Percentiles rank a stretch among this genome's conserved stretches.
Evolutionary conservation across 1,140 invertebrate genomes (phyloP).

Genomic region (Cotesia glomerata): DNA sequence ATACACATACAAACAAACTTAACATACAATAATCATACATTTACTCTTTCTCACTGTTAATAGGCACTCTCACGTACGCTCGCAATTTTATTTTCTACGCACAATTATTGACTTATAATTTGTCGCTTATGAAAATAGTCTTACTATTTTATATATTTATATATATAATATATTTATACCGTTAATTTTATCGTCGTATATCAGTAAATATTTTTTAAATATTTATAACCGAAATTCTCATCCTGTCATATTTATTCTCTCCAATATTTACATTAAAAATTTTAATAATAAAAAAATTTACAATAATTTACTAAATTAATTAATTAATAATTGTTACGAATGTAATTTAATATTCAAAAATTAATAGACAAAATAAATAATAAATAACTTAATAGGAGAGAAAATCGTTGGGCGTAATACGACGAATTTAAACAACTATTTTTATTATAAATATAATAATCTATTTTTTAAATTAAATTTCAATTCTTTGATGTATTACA

Average conservation of each 20-base stretch:
- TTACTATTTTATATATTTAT: constrained; percentile 49
- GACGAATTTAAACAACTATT: no score
- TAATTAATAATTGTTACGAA: no score
- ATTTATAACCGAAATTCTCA: not conserved
- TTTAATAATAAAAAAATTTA: not conserved
- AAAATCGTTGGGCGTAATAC: no score
- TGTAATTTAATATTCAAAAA: no score
- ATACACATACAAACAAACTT: not conserved
- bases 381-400: not conserved
- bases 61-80: constrained; percentile 21
- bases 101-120: constrained; percentile 60
- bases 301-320: not conserved
- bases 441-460: no score
- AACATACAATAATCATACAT: not conserved
- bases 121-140: constrained; percentile 62
- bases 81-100: constrained; percentile 29
- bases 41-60: not conserved
- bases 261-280: no score
- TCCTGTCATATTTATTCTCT: not conserved
- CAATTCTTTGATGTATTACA: constrained; percentile 15
- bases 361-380: not conserved
- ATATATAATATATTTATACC: constrained; percentile 40
- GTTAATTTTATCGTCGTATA: not conserved
- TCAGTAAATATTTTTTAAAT: constrained; percentile 10
- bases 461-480: no score